Base-by-base conservation (phyloP, 2,797 vertebrate species). In the Tympanoctomys barrerae region DNA sequence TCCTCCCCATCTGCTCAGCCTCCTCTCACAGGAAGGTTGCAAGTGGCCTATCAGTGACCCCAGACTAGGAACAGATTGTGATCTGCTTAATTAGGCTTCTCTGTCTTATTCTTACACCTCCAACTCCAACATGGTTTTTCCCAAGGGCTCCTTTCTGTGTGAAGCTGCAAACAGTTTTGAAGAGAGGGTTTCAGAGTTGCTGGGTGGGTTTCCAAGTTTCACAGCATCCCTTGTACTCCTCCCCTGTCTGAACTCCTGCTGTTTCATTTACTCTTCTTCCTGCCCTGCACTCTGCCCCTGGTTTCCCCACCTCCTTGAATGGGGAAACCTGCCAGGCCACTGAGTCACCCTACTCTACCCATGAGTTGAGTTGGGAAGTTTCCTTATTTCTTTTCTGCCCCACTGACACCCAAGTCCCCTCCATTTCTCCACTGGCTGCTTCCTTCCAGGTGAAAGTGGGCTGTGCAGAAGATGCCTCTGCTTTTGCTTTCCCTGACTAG, bases 1-100 rank as follows among this genome's bases (percentile, higher is more conserved):
- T 39, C 59, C 78, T 78, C 68, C 36, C 46, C 33, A 68, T n/a
- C 36, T 61, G 70, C 78, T 75, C 33, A 70, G 59, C 59, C 73
- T 97, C 90, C 31, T 77, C 94, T 87, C 64, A 85, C 87, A 93
- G 87, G 86, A 90, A 94, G 84, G 93, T 83, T 84, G 59, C 26
- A 70, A 91, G 91, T 95, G 95, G 86, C 95, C 94, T 90, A 66
- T 49, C 57, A 86, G 80, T 97, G 97, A 96, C 94, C 91, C 78
- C 57, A 12, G 92, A 71, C 66, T 77, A 89, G 84, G 89, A 82
- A 68, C 49, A 95, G 95, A 85, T 88, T 89, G 91, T 7, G 46
- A 95, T 93, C 95, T 95, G 64, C 89, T 96, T 94, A 85, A 95
- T 82, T 90, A 96, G 80, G 62, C 57, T 59, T 13, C 75, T 70